Evolutionary conservation across 2,797 vertebrate species (phyloP).

Genomic region (Rhinoraja longicauda): DNA sequence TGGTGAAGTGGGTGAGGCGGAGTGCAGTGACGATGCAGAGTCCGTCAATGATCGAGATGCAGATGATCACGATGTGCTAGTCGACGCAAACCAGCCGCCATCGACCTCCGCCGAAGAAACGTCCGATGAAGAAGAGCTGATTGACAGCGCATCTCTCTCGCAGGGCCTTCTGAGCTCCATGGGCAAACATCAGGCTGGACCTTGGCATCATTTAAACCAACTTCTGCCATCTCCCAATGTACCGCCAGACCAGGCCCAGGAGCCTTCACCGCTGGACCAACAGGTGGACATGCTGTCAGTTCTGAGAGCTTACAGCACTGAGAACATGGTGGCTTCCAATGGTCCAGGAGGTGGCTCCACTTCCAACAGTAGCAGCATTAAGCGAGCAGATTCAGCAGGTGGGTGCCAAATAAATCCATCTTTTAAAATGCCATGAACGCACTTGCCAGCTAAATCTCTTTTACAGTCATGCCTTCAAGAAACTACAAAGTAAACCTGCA

Average conservation of each 20-base stretch:
- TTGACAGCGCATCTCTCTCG: conserved; percentile 51
- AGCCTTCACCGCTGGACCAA: conserved; percentile 72
- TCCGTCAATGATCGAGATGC: conserved; percentile 71
- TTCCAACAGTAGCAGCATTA: conserved; percentile 72
- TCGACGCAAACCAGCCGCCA: conserved; percentile 59
- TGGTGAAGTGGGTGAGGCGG: conserved; percentile 75
- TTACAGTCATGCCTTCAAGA: background rate
- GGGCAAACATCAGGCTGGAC: conserved; percentile 70
- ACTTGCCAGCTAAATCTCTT: background rate
- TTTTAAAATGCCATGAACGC: conserved; percentile 27
- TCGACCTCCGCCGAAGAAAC: conserved; percentile 59
- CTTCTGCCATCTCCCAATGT: conserved; percentile 70
- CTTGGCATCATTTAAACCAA: conserved; percentile 75
- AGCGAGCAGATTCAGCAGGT: conserved; percentile 94
- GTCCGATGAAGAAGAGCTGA: conserved; percentile 56
- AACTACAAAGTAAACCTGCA: background rate
- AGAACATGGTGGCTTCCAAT: conserved; percentile 87
- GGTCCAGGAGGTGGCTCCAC: conserved; percentile 76
- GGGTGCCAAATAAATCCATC: conserved; percentile 60
- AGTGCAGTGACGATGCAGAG: conserved; percentile 77
- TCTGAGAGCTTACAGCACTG: conserved; percentile 91
- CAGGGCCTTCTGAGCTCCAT: conserved; percentile 59
- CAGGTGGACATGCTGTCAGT: conserved; percentile 93
- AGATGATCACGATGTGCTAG: conserved; percentile 67
- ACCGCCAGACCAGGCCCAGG: conserved; percentile 69